A percentile compares a stretch with the other conserved stretches of the same genome.
Conservation (phyloP, 1,140 invertebrate species). For the Drosophila athabasca region DNA sequence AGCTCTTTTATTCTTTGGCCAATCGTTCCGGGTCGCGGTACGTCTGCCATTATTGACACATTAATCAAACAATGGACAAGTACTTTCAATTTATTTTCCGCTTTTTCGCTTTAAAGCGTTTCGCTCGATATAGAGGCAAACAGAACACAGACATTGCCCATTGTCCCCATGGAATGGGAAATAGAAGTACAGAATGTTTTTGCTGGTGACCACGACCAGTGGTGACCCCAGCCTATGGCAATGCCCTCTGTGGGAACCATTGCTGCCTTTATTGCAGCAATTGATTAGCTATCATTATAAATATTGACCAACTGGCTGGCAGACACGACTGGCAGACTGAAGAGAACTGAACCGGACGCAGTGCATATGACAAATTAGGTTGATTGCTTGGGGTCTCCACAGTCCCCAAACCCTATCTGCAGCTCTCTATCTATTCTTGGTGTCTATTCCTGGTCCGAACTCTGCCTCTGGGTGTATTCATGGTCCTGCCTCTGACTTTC, state of each 20-base stretch:
- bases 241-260: conserved; percentile 6
- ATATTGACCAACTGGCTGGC: conserved; percentile 72
- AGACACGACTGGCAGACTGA: conserved; percentile 7
- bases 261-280: conserved; percentile 49
- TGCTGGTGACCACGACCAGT: conserved; percentile 38
- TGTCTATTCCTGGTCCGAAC: too few species aligned
- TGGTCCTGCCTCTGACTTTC: conserved; percentile 43
- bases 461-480: too few species aligned
- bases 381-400: conserved; percentile 68
- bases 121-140: conserved; percentile 35
- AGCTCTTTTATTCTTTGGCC: conserved; percentile 29
- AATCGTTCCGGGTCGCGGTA: conserved; percentile 30
- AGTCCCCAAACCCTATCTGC: background rate
- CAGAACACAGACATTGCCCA: conserved; percentile 32
- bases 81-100: conserved; percentile 77
- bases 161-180: background rate
- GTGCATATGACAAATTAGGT: conserved; percentile 80
- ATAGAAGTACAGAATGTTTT: conserved; percentile 17
- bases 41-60: conserved; percentile 75
- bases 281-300: conserved; percentile 81
- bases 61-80: conserved; percentile 80
- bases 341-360: conserved; percentile 23
- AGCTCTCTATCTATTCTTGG: too few species aligned
- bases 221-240: conserved; percentile 5
- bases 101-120: conserved; percentile 62